Evolutionary conservation across 2,888 invertebrate genomes (phyloP), one percentile per base, ranked within the genome.

Genomic region (Scelioninae gen. 2): DNA sequence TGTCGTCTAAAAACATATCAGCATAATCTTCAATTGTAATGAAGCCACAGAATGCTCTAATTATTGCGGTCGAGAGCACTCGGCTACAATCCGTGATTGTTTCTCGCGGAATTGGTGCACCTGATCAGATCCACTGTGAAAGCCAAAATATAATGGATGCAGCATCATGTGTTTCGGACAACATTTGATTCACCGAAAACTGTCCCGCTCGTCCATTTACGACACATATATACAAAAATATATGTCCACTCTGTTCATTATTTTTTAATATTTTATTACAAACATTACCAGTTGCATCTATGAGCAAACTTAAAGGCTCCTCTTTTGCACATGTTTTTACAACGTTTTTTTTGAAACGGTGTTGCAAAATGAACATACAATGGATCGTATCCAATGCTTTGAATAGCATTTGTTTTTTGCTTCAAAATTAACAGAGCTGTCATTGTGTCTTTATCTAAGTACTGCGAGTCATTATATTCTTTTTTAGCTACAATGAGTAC

Each of bases 1-100:
- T n/a, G n/a, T 15, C 4, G n/a, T 22, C 18, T n/a, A 50, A 50
- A 25, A 58, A 46, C n/a, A 7, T 31, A 25, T 76, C 63, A 2
- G 53, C 71, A 72, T 75, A 77, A 18, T 61, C 67, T 35, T 74
- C 68, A 5, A 76, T 60, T 1, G 75, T 76, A 2, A 57, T 33
- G 52, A 33, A 31, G 1, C 69, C 50, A 6, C 63, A 52, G 55
- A 76, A 76, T 6, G 73, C 65, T 48, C 46, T 67, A 0, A 75
- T 45, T 9, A 64, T 57, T 7, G 72, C 76, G 2, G 28, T 64
- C 11, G 75, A 28, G 0, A 76, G 39, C 1, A 75, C 72, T 43
- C 43, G 18, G 2, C 69, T 68, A 6, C 25, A 48, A 43, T 58
- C 67, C 0, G 57, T 43, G 0, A 67, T 53, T 2, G 48, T 55